phyloP scores from a whole-genome alignment of 2,113 vertebrate species.

The Pterocles orientalis region DNA sequence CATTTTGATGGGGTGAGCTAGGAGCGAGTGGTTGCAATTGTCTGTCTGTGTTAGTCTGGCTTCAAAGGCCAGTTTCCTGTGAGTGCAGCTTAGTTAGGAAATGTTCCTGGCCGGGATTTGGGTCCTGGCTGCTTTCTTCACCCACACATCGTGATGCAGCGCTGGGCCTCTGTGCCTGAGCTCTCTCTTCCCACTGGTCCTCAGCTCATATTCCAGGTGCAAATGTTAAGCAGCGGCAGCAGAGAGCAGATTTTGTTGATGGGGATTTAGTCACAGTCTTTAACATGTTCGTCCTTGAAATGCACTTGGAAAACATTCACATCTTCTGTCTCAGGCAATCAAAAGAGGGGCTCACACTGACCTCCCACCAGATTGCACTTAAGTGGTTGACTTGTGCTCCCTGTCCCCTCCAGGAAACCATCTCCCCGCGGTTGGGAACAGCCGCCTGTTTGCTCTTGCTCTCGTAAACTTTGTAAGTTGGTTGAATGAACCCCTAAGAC shows the following conservation, averaged over 20 bases:
- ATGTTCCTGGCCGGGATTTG: neutral
- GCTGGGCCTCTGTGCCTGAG: neutral
- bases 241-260: neutral
- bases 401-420: neutral
- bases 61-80: neutral
- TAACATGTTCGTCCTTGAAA: neutral
- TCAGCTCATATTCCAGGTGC: neutral
- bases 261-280: neutral
- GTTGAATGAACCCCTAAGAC: neutral
- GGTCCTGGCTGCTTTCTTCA: neutral
- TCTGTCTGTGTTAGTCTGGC: neutral
- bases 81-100: neutral
- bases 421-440: neutral
- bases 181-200: neutral
- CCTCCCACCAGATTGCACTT: neutral
- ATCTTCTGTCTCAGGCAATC: neutral
- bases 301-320: neutral
- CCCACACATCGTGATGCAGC: too few species aligned
- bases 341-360: neutral
- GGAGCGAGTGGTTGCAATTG: neutral
- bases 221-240: neutral
- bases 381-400: neutral
- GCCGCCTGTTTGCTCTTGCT: neutral
- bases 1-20: neutral
- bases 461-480: neutral